Base-by-base conservation (phyloP, 2,888 invertebrate species). In the Apodemia hepburni region DNA sequence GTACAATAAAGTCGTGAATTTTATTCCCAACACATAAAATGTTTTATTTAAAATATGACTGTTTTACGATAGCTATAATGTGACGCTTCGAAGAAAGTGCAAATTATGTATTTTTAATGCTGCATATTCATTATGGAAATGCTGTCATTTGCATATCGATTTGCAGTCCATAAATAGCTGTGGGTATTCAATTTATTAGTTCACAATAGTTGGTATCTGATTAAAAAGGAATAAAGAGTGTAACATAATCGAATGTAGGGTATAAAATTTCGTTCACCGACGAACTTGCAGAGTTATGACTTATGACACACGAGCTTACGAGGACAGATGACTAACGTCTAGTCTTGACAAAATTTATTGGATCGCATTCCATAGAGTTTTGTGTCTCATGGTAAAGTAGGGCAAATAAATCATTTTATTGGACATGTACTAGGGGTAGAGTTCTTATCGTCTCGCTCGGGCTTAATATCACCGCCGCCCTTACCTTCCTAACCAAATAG, bases 221-320 rank as follows among this genome's bases (percentile, higher is more conserved):
- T 78, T 76, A 76, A 75, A 80, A 73, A 60, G 57, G 71, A 72
- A 78, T 79, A 71, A 68, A 63, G 59, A 68, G 65, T 60, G 66
- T 63, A 64, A 67, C 72, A 64, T 68, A 65, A 68, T 63, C 69
- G 65, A 69, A 70, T 66, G 47, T 60, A 42, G n/a, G 15, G 15
- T 57, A 57, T 57, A 3, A 57, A 27, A 57, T 57, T 57, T 57
- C 29, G 54, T 57, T 27, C 54, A 57, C 29, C 54, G 45, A 17
- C n/a, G 45, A 47, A 47, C 45, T 47, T n/a, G 15, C 45, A 47
- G 45, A n/a, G 17, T 47, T 47, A 57, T 54, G 54, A 7, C 3
- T 54, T 54, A 15, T 57, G 54, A 57, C 54, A 57, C 54, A 69
- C 57, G 63, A 68, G 64, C 63, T 47, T 47, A 64, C 65, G 61